Base-by-base conservation (phyloP, 2,113 vertebrate species). In the Agapornis roseicollis region DNA sequence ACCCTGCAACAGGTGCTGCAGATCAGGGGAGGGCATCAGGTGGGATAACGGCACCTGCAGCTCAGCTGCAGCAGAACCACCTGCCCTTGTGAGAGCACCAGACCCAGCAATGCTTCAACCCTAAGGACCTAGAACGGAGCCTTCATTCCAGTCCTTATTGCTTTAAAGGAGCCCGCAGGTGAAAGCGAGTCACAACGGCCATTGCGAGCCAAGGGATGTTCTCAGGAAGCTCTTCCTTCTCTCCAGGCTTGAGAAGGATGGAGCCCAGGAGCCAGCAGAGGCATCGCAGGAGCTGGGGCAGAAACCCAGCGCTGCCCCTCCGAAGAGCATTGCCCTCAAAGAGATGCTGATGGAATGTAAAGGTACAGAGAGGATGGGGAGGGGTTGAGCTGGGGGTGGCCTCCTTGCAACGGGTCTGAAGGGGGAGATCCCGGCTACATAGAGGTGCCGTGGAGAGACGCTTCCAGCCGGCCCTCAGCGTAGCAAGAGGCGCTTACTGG, bases 151-250 rank as follows among this genome's bases (percentile, higher is more conserved):
- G 44, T 24, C 78, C 27, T 44, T 35, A 35, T 33, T 35, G 29
- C 24, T 28, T 66, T 27, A 7, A 8, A 25, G n/a, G 39, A 47
- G 41, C 31, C 10, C 27, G 15, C 18, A 7, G 16, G 1, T 33
- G 23, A 24, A n/a, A 52, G 24, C 15, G 2, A 1, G 7, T 28
- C 53, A 3, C 31, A 14, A 24, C 0, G 17, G 22, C 9, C 28
- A 23, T 8, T 3, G 25, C 0, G 50, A 11, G 22, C 1, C 14
- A 44, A 28, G 41, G 42, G 10, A 35, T 5, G 2, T 46, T 5
- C 8, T 7, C 3, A 12, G 73, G 37, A 44, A 68, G 28, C 4
- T 35, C 18, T 25, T 60, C 17, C 19, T 41, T 7, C 22, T n/a
- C 55, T 55, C 47, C 72, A 96, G 94, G 70, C 78, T 92, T 18